phyloP scores from a whole-genome alignment of 1,140 invertebrate genomes.

The Pogonus chalceus region DNA sequence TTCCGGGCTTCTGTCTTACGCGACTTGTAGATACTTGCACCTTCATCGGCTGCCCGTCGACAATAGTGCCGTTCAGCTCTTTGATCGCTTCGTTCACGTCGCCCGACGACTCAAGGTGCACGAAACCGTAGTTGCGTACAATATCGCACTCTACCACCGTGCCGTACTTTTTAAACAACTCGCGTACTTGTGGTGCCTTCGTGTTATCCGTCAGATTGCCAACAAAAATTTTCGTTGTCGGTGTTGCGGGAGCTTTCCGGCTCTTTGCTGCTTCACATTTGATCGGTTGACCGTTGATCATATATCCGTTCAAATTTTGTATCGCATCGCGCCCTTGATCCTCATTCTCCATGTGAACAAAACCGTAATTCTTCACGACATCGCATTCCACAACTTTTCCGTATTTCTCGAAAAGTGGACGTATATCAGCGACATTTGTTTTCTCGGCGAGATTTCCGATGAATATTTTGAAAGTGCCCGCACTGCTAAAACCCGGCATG shows the following conservation, averaged over 20 bases:
- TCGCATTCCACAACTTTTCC: conserved; percentile 93
- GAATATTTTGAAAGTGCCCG: conserved; percentile 89
- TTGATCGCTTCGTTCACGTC: conserved; percentile 77
- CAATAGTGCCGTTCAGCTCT: conserved; percentile 73
- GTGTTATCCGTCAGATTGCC: conserved; percentile 83
- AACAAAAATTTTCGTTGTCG: conserved; percentile 82
- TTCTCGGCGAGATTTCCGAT: conserved; percentile 90
- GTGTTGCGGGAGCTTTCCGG: conserved; percentile 70
- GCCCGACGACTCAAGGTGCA: conserved; percentile 73
- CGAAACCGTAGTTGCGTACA: conserved; percentile 85
- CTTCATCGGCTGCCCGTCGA: conserved; percentile 79
- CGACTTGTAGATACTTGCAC: conserved; percentile 84
- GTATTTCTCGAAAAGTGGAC: conserved; percentile 87
- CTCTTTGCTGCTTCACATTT: conserved; percentile 86
- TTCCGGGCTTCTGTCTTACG: conserved; percentile 83
- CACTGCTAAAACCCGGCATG: conserved; percentile 71
- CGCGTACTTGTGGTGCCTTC: conserved; percentile 74
- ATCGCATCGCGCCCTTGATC: conserved; percentile 83
- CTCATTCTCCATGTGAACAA: conserved; percentile 94
- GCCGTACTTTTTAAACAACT: conserved; percentile 78
- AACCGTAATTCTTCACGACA: conserved; percentile 94
- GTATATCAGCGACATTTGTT: conserved; percentile 73
- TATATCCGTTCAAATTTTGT: conserved; percentile 79
- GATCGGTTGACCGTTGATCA: conserved; percentile 78
- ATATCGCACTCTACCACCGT: conserved; percentile 86